These are phyloP conservation scores for Gorsachius goisagi DNA, from an alignment of 2,113 vertebrate genomes.

Conservation along the genomic window DNA sequence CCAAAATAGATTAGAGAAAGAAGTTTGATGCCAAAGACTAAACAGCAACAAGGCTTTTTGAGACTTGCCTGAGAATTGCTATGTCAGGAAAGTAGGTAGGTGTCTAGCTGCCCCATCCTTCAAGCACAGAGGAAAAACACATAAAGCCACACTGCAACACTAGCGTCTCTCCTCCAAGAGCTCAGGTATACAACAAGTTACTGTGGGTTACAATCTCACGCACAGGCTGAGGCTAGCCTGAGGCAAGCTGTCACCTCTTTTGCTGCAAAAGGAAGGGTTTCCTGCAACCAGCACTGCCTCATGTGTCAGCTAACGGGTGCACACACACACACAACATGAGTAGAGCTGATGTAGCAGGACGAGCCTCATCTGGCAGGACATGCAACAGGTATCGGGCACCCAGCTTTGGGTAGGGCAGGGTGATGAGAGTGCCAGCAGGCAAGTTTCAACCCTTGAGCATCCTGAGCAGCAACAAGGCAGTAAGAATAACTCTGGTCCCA, in stretches of 20 bases:
- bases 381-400: rapidly evolving
- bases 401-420: neutral
- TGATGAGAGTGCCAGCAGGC: neutral
- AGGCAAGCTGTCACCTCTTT: neutral
- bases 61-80: neutral
- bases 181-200: neutral
- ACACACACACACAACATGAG: neutral
- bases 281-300: neutral
- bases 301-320: rapidly evolving
- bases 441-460: neutral
- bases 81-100: neutral
- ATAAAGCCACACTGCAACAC: neutral
- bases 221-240: neutral
- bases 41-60: neutral
- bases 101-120: neutral
- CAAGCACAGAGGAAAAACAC: rapidly evolving
- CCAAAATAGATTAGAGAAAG: neutral
- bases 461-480: rapidly evolving
- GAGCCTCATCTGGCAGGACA: neutral
- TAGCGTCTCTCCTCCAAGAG: rapidly evolving
- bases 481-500: neutral
- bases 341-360: neutral
- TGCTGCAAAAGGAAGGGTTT: neutral
- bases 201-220: rapidly evolving
- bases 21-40: neutral